Base-by-base conservation (phyloP, 2,113 vertebrate species). In the Ophthalmolycus amberensis region DNA sequence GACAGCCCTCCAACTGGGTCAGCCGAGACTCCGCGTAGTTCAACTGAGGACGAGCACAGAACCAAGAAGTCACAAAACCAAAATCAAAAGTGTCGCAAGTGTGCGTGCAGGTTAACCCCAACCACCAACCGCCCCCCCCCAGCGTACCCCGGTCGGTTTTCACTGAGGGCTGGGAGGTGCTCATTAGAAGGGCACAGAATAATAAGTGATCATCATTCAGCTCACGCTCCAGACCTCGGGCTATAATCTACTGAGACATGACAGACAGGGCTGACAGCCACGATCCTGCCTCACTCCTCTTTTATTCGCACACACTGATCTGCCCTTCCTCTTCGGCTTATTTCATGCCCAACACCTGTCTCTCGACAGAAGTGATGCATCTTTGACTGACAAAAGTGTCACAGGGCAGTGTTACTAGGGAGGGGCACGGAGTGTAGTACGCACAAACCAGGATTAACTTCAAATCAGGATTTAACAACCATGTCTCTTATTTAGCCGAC, bases 11-110 rank as follows among this genome's bases (percentile, higher is more conserved):
- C 94, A 99, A 84, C n/a, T 98, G 97, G 92, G 94, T 97, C 85
- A 99, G 96, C 58, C 97, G 96, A 25, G 97, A 97, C 95, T 99
- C 98, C 20, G 98, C 98, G 84, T 98, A 98, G 95, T 98, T 99
- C 90, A 99, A 81, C 98, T 99, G 92, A 88, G 94, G 89, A 76
- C 20, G 48, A 58, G 38, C 32, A 83, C 27, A 85, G 46, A 91
- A 76, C 34, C 0, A 42, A 42, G 20, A 4, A 46, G 58, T 80
- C 29, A 77, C 29, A 48, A 68, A 54, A 83, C 1, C 64, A 83
- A 18, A 79, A 80, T 25, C 25, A 25, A 25, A 25, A 25, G 25
- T 25, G 64, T 75, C 48, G 18, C 9, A 78, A 6, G 48, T 0
- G 40, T 9, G 58, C 16, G 15, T 0, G 1, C 64, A 38, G n/a